phyloP scores from a whole-genome alignment of 1,140 invertebrate species.

The Lutraria rhynchaena region DNA sequence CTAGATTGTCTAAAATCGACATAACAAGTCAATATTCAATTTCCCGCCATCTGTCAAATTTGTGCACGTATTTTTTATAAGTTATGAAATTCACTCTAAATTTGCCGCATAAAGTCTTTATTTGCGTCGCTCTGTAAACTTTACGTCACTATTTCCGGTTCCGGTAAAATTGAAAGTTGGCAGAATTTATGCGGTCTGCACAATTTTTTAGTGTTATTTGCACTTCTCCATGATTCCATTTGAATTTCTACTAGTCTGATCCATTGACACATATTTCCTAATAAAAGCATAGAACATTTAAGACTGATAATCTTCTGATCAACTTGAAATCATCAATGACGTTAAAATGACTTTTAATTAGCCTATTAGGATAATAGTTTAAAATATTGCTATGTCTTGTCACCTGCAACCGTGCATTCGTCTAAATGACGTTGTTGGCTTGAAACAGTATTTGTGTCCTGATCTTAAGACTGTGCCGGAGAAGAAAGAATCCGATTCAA shows the following conservation, averaged over 20 bases:
- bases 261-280: no score
- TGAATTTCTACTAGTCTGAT: no score
- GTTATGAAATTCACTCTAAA: neutral
- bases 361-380: no score
- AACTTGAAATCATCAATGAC: no score
- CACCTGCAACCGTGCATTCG: conserved; percentile 71
- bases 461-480: conserved; percentile 62
- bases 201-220: conserved; percentile 34
- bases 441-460: conserved; percentile 73
- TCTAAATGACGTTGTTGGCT: conserved; percentile 72
- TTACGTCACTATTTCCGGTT: conserved; percentile 29
- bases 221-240: no score
- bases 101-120: no score
- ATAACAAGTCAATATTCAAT: conserved; percentile 31
- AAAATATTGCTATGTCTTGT: conserved; percentile 80
- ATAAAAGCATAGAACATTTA: no score
- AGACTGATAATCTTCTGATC: no score
- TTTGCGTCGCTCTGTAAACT: no score
- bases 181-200: conserved; percentile 9
- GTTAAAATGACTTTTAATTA: no score
- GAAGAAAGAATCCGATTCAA: conserved; percentile 5
- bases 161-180: conserved; percentile 46
- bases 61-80: neutral
- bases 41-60: conserved; percentile 54
- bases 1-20: conserved; percentile 33